Percentiles rank a stretch among this genome's conserved stretches.
phyloP scores from a whole-genome alignment of 23 tunicate genomes.

The Trididemnum nubilum region DNA sequence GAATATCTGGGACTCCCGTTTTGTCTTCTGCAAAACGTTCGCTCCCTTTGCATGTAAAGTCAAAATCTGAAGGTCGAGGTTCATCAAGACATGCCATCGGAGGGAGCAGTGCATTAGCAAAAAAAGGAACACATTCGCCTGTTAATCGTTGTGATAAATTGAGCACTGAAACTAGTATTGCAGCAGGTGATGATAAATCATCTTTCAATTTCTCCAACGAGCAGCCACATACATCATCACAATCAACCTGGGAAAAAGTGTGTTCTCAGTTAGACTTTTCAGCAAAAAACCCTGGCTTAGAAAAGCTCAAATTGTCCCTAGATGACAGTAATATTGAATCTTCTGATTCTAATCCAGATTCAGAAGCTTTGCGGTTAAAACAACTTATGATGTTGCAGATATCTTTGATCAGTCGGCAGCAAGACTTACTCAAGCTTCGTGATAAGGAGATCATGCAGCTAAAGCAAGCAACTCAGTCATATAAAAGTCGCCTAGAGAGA shows the following conservation, averaged over 20 bases:
- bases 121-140: not conserved
- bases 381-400: constrained; percentile 58
- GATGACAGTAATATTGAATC: not conserved
- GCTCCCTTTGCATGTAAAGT: constrained; percentile 18
- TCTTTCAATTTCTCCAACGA: not conserved
- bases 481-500: constrained; percentile 56
- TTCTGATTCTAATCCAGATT: not conserved
- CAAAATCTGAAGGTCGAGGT: constrained; percentile 18
- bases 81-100: not conserved
- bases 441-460: constrained; percentile 82
- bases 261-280: not conserved
- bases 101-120: not conserved
- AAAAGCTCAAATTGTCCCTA: not conserved
- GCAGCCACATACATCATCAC: not conserved
- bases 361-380: constrained; percentile 46
- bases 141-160: not conserved
- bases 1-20: constrained; percentile 46
- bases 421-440: constrained; percentile 69
- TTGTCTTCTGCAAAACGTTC: constrained; percentile 27
- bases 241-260: not conserved
- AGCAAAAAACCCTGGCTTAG: not conserved
- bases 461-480: constrained; percentile 48
- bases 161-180: not conserved
- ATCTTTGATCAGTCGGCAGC: constrained; percentile 80
- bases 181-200: not conserved